Evolutionary conservation across 2,113 vertebrate species (phyloP).

Genomic region (Protobothrops mucrosquamatus): DNA sequence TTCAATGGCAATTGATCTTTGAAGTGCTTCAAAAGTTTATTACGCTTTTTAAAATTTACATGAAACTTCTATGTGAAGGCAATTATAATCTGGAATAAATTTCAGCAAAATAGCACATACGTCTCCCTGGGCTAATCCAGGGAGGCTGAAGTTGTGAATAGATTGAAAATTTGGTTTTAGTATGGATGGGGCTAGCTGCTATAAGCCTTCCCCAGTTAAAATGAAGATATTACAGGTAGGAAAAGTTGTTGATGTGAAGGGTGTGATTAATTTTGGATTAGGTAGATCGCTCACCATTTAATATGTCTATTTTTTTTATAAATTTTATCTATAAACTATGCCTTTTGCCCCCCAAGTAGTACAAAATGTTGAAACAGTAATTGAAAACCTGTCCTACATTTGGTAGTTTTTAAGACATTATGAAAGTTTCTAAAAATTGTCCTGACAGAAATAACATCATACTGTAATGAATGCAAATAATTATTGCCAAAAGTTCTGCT

Average conservation of each 20-base stretch:
- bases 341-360: not conserved
- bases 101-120: not conserved
- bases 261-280: not conserved
- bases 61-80: not conserved
- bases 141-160: not conserved
- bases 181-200: not conserved
- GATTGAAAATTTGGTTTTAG: not conserved
- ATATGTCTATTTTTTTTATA: not conserved
- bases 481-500: constrained; percentile 17
- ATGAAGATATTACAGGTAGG: not conserved
- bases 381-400: not conserved
- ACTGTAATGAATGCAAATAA: not conserved
- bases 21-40: not conserved
- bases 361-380: not conserved
- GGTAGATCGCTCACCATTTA: not conserved
- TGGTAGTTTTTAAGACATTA: not conserved
- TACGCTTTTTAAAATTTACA: not conserved
- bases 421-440: not conserved
- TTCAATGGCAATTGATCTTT: not conserved
- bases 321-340: not conserved
- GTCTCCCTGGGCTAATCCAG: not conserved
- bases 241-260: not conserved
- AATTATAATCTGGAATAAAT: not conserved
- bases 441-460: not conserved
- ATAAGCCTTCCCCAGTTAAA: not conserved